A percentile compares a stretch with the other conserved stretches of the same genome.
These are phyloP conservation scores for Corythornis vintsioides DNA, from an alignment of 2,113 vertebrate genomes.

Conservation along the genomic window DNA sequence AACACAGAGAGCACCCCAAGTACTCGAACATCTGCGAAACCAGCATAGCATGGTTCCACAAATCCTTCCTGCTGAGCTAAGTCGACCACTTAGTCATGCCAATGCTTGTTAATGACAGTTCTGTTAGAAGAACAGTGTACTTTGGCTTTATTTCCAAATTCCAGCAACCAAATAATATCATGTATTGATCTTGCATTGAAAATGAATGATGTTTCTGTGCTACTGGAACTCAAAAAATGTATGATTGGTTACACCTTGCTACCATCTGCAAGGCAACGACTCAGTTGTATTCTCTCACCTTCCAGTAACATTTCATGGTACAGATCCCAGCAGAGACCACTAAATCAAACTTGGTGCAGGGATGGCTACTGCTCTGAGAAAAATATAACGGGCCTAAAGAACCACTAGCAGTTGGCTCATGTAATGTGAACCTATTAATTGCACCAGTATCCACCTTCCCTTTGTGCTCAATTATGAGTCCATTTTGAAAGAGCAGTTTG, in stretches of 20 bases:
- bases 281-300: slow-evolving; percentile 31
- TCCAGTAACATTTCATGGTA: slow-evolving; percentile 59
- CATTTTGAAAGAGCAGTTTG: slow-evolving; percentile 42
- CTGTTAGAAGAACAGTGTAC: not conserved
- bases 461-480: slow-evolving; percentile 31
- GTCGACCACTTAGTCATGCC: not conserved
- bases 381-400: slow-evolving; percentile 38
- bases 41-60: not conserved
- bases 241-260: slow-evolving; percentile 35
- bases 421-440: slow-evolving; percentile 61
- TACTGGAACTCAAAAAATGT: slow-evolving; percentile 7
- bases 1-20: not conserved
- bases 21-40: not conserved
- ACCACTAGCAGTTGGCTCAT: not conserved
- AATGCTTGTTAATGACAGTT: not conserved
- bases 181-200: slow-evolving; percentile 11
- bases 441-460: slow-evolving; percentile 3
- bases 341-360: slow-evolving; percentile 35
- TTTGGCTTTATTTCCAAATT: slow-evolving; percentile 55
- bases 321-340: slow-evolving; percentile 37
- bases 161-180: not conserved
- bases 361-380: slow-evolving; percentile 43
- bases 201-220: not conserved
- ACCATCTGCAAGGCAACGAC: slow-evolving; percentile 10
- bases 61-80: not conserved